Base-by-base conservation (phyloP, 1,140 invertebrate species). In the Pogonognathellus flavescens region DNA sequence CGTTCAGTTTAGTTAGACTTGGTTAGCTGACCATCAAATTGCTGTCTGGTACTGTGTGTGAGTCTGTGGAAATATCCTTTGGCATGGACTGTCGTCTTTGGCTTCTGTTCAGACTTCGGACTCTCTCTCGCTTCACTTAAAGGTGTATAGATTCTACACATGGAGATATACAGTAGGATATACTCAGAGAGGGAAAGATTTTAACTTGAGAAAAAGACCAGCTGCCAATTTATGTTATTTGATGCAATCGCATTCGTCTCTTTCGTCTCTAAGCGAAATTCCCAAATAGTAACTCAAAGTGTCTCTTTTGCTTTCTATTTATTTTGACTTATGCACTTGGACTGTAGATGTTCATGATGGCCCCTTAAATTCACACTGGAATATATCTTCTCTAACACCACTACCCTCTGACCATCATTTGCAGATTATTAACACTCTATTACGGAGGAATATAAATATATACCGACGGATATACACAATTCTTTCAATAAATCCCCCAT, bases 401-500 rank as follows among this genome's bases (percentile, higher is more conserved):
- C 18, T 9, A 20, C 60, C 13, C 60, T 66, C 31, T 41, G 31
- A 20, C 18, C 14, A 66, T 66, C 14, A 31, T 25, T 66, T 18
- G 59, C 22, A 20, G 20, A 20, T 66, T 66, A 14, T 20, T 20
- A 60, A 20, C 62, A 66, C 62, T 25, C 11, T 25, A 10, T 0
- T 25, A 62, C 55, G 52, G 14, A 49, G 31, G 76, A 5, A 6
- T 41, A 41, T 41, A 50, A 49, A 80, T 80, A 11, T 52, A 80
- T 80, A 52, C 49, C 16, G n/a, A n/a, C n/a, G n/a, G n/a, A n/a
- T 80, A 13, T 10, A n/a, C 49, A 50, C 41, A 31, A 80, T 80
- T 49, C 25, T 83, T 83, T 83, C 82, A 83, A 62, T 62, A 62
- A 60, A 83, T 53, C 82, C 18, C 5, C n/a, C 49, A 31, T 62